These are phyloP conservation scores for Pachycephala philippinensis DNA, from an alignment of 2,113 vertebrate genomes.

Conservation along the genomic window DNA sequence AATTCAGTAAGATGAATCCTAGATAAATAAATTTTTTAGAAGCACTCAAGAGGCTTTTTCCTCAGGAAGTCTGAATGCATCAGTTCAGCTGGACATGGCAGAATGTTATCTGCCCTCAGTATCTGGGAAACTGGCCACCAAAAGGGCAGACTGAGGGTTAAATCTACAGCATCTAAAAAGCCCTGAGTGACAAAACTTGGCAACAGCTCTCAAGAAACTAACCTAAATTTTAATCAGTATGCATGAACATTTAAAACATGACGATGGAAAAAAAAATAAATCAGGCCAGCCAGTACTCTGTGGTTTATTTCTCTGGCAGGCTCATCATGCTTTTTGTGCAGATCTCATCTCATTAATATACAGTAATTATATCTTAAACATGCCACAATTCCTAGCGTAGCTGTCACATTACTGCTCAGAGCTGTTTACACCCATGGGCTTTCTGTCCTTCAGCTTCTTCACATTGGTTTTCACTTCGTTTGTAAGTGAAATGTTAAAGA, in stretches of 20 bases:
- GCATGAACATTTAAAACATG: constrained; percentile 30
- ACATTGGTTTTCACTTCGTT: background rate
- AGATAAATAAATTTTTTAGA: constrained; percentile 43
- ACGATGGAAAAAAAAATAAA: background rate
- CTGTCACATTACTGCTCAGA: constrained; percentile 9
- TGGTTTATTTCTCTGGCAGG: constrained; percentile 36
- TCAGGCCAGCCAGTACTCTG: constrained; percentile 15
- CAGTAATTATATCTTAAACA: constrained; percentile 30
- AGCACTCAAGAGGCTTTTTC: constrained; percentile 11
- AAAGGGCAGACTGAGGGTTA: constrained; percentile 17
- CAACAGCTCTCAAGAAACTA: background rate
- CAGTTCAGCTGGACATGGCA: background rate
- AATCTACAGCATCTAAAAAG: background rate
- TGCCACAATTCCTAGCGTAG: constrained; percentile 3
- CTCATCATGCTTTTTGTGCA: constrained; percentile 18
- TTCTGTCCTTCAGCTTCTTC: background rate
- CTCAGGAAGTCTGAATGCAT: constrained; percentile 20
- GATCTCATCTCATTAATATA: constrained; percentile 28
- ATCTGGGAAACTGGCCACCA: background rate
- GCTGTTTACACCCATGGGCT: background rate
- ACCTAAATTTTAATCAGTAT: constrained; percentile 3
- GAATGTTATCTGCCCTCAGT: background rate
- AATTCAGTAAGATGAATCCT: constrained; percentile 16
- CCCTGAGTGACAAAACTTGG: background rate
- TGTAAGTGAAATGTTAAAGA: background rate